Percentiles rank a stretch among this genome's conserved stretches.
These are phyloP conservation scores for Cabera pusaria DNA, from an alignment of 2,888 invertebrate species.

Conservation along the genomic window DNA sequence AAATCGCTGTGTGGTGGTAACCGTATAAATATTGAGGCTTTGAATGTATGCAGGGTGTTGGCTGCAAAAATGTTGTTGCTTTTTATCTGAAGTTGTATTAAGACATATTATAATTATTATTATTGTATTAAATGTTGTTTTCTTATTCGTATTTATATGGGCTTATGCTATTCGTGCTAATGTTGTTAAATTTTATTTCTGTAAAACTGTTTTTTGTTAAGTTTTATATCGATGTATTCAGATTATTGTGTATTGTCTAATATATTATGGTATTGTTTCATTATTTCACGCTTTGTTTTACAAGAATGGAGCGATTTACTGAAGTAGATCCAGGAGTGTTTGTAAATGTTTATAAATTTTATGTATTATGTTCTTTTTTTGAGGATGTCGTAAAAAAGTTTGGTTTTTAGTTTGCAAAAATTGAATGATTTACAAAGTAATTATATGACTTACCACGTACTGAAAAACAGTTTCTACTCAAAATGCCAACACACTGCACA, in stretches of 20 bases:
- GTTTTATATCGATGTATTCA: constrained; percentile 8
- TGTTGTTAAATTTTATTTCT: constrained; percentile 51
- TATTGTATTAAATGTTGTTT: constrained; percentile 41
- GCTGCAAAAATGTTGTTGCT: constrained; percentile 61
- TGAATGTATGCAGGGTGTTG: constrained; percentile 82
- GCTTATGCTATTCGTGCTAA: constrained; percentile 67
- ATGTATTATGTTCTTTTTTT: constrained; percentile 9
- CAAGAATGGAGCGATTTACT: constrained; percentile 35
- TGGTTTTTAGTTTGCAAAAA: constrained; percentile 18
- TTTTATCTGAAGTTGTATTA: constrained; percentile 36
- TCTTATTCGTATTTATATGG: constrained; percentile 38
- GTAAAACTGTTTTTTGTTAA: constrained; percentile 3
- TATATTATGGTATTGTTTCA: too few species aligned
- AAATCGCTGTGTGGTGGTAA: constrained; percentile 71
- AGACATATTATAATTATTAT: constrained; percentile 34
- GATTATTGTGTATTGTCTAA: constrained; percentile 8
- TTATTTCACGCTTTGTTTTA: constrained; percentile 31
- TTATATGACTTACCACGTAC: constrained; percentile 31
- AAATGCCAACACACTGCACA: constrained; percentile 81
- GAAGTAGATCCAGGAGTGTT: constrained; percentile 75
- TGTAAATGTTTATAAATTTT: constrained; percentile 52
- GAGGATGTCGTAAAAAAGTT: constrained; percentile 49
- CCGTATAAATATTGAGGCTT: constrained; percentile 61
- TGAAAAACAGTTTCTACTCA: constrained; percentile 35
- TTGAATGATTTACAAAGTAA: constrained; percentile 21